These are phyloP conservation scores for Sesia bembeciformis DNA, from an alignment of 2,888 invertebrate genomes.

Conservation along the genomic window DNA sequence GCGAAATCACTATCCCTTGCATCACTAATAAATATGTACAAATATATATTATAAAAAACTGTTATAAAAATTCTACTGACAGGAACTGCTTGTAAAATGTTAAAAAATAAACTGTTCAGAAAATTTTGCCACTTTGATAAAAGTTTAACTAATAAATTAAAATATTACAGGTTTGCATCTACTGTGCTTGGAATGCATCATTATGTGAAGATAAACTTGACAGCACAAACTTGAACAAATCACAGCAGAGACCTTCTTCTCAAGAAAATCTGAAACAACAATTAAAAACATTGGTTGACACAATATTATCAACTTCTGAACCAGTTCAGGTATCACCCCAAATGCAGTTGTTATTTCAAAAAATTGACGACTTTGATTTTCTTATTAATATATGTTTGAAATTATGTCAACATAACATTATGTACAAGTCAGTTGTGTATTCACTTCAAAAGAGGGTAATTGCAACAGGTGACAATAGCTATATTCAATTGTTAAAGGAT, in stretches of 20 bases:
- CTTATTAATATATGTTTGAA: constrained; percentile 32
- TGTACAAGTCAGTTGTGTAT: constrained; percentile 44
- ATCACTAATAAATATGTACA: too few species aligned
- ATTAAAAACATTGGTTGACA: constrained; percentile 28
- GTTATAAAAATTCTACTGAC: too few species aligned
- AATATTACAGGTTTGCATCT: constrained; percentile 25
- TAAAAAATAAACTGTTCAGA: too few species aligned
- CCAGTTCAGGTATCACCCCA: constrained; percentile 27
- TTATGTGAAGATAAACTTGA: constrained; percentile 9
- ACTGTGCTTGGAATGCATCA: constrained; percentile 16
- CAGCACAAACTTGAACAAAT: constrained; percentile 9
- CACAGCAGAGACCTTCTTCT: constrained; percentile 23
- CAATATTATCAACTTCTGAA: constrained; percentile 19
- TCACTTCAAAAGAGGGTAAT: constrained; percentile 44
- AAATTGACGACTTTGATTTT: constrained; percentile 38
- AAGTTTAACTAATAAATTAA: neutral
- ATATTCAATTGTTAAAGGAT: constrained; percentile 30
- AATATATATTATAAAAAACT: too few species aligned
- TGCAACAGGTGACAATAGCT: constrained; percentile 21
- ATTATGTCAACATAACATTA: constrained; percentile 38
- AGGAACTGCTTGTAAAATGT: too few species aligned
- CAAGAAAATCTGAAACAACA: constrained; percentile 45
- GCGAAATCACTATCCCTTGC: too few species aligned
- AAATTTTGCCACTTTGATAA: too few species aligned
- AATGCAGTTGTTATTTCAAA: constrained; percentile 38